phyloP scores from a whole-genome alignment of 2,113 vertebrate species.

The Gobius niger region DNA sequence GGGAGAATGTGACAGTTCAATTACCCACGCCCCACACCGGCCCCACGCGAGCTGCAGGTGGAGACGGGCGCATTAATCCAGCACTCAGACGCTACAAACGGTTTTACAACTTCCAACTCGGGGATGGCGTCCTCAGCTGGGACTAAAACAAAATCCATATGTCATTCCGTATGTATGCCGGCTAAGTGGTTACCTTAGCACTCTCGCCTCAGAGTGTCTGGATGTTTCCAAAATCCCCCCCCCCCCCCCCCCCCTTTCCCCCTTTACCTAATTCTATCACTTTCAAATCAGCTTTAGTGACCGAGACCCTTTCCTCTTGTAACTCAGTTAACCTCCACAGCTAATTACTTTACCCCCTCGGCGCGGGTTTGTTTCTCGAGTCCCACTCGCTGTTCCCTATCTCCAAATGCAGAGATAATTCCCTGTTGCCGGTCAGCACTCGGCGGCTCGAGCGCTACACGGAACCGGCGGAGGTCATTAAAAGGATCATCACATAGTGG shows the following conservation, averaged over 20 bases:
- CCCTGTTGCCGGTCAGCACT: neutral
- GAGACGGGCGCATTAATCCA: slow-evolving; percentile 38
- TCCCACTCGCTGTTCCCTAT: neutral
- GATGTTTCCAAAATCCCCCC: no score
- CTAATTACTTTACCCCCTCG: neutral
- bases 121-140: no score
- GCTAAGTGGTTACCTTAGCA: no score
- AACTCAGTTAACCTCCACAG: neutral
- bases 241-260: no score
- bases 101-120: neutral
- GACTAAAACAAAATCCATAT: no score
- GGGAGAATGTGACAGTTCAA: slow-evolving; percentile 59
- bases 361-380: neutral
- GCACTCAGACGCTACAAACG: slow-evolving; percentile 15
- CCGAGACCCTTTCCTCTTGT: neutral
- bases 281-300: neutral
- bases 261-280: neutral
- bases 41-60: slow-evolving; percentile 6
- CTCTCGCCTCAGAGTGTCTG: no score
- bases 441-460: neutral
- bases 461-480: slow-evolving; percentile 6
- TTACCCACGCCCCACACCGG: slow-evolving; percentile 36
- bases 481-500: slow-evolving; percentile 14
- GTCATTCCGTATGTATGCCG: no score
- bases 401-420: neutral